Conservation (phyloP, 2,797 vertebrate species). For the Pangasius larnaudii region DNA sequence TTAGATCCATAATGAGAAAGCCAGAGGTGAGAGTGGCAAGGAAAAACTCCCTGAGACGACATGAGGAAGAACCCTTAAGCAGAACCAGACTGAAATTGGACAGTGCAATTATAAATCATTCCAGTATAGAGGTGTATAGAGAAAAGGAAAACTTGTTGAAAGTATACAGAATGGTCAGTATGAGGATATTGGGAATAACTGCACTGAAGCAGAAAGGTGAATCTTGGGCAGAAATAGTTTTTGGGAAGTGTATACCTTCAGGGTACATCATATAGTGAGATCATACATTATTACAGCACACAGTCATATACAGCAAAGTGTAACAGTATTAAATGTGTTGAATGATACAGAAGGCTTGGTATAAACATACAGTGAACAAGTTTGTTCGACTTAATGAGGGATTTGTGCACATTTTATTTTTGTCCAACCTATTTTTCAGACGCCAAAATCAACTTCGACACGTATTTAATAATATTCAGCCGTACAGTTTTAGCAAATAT, state of each 20-base stretch:
- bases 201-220: neutral
- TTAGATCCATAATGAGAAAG: neutral
- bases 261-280: neutral
- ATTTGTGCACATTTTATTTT: neutral
- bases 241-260: neutral
- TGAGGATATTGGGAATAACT: neutral
- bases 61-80: neutral
- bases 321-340: neutral
- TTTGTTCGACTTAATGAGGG: neutral
- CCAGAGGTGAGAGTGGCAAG: neutral
- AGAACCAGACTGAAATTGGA: no score
- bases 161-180: neutral
- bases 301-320: neutral
- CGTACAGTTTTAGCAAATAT: no score
- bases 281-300: neutral
- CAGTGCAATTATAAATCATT: neutral
- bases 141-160: neutral
- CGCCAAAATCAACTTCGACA: neutral
- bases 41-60: neutral
- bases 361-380: neutral
- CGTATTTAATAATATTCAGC: neutral
- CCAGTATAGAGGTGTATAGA: neutral
- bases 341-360: neutral
- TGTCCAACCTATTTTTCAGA: neutral
- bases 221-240: neutral